Evolutionary conservation across 2,113 vertebrate species (phyloP), one percentile per base, ranked within the genome.

Genomic region (Sinocyclocheilus grahami): DNA sequence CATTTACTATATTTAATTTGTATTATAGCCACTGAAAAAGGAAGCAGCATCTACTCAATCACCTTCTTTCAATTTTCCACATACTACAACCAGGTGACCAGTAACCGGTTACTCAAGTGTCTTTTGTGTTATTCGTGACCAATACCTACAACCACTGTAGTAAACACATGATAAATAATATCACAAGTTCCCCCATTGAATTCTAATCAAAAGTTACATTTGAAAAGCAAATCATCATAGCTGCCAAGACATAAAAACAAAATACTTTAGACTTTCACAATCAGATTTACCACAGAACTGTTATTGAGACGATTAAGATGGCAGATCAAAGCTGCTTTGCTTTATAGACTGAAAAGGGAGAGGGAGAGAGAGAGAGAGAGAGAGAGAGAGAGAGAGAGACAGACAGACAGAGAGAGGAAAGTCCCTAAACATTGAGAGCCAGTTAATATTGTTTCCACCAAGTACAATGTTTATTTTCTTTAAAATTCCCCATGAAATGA

Each of bases 161-260:
- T 5, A 55, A 18, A 55, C 77, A n/a, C 46, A 48, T 37, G 18
- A 11, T 18, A 79, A 58, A 14, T 10, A 3, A 18, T 9, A 10
- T 9, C 18, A 60, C 51, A 24, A 60, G 30, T 10, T 22, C 22
- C 20, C 20, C 10, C 27, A 65, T 9, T n/a, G 58, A 62, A 63
- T 22, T 20, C 39, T 22, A 33, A 77, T 8, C 69, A 39, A 37
- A 13, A 30, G 39, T 5, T 27, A 60, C 2, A 48, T n/a, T 30
- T 42, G n/a, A 74, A 16, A 48, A 76, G 55, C 5, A 18, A n/a
- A 37, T 30, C 42, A 14, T 14, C 4, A 53, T 18, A 78, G 3
- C 22, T 27, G 83, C 42, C 82, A 67, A 51, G 14, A 78, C 10
- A 77, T 1, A n/a, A 58, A 88, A 27, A 27, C 9, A 78, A 48